Evolutionary conservation across 2,113 vertebrate species (phyloP).

Genomic region (Alouatta palliata): DNA sequence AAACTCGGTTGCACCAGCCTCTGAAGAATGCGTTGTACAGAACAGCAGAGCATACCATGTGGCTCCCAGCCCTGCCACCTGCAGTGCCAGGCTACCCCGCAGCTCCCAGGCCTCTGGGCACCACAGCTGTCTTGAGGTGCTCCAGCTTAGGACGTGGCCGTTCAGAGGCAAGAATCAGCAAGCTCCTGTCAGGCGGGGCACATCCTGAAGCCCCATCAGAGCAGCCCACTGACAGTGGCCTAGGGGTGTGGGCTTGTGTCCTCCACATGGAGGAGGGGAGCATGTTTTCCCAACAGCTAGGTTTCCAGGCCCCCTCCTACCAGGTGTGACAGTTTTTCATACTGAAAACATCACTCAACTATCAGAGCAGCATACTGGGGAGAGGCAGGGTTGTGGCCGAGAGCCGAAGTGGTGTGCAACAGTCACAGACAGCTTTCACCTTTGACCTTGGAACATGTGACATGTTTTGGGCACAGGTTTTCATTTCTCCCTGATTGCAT

Average conservation of each 20-base stretch:
- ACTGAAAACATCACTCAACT: not conserved
- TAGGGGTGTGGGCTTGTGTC: not conserved
- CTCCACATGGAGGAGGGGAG: not conserved
- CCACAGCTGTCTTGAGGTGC: not conserved
- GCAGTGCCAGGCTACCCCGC: not conserved
- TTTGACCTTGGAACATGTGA: accelerated
- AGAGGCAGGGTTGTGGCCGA: not conserved
- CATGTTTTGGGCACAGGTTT: not conserved
- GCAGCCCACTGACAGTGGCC: accelerated
- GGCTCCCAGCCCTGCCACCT: not conserved
- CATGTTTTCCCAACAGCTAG: not conserved
- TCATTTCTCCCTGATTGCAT: not conserved
- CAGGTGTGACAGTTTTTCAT: not conserved
- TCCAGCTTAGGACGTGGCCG: accelerated
- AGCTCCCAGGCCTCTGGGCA: not conserved
- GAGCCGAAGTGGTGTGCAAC: accelerated
- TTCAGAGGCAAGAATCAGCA: not conserved
- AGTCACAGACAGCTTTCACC: not conserved
- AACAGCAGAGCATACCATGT: not conserved
- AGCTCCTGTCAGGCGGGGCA: not conserved
- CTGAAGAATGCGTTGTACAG: accelerated
- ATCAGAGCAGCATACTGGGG: not conserved
- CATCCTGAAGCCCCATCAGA: not conserved
- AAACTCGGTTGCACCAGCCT: accelerated
- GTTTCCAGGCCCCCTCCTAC: not conserved